These are phyloP conservation scores for Indri indri DNA, from an alignment of 2,113 vertebrate genomes.

Conservation along the genomic window DNA sequence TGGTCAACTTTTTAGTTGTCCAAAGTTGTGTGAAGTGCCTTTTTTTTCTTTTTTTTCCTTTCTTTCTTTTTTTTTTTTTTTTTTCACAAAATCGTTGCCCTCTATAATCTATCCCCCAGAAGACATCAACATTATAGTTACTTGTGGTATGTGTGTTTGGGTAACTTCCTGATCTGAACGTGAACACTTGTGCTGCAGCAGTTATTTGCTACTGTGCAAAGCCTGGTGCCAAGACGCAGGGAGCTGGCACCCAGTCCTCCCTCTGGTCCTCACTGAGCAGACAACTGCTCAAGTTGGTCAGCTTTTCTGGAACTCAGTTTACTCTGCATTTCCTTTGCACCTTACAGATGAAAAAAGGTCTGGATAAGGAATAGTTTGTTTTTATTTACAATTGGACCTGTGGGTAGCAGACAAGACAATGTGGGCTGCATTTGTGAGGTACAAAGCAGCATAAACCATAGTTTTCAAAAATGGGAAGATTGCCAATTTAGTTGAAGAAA, in stretches of 20 bases:
- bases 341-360: no score
- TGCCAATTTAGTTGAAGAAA: not conserved
- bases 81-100: accelerated
- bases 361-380: not conserved
- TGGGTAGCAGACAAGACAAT: not conserved
- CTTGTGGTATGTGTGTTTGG: accelerated
- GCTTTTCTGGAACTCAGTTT: not conserved
- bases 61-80: not conserved
- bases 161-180: not conserved
- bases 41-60: not conserved
- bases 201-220: no score
- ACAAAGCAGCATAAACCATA: not conserved
- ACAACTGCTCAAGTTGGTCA: not conserved
- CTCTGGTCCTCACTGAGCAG: not conserved
- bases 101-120: not conserved
- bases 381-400: not conserved
- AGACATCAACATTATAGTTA: not conserved
- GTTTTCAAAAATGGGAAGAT: not conserved
- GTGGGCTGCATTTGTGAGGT: not conserved
- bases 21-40: not conserved
- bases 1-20: not conserved
- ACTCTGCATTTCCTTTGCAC: no score
- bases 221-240: no score
- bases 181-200: accelerated
- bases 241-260: accelerated